Percentiles rank a stretch among this genome's conserved stretches.
phyloP scores from a whole-genome alignment of 2,113 vertebrate species.

The Vanacampus margaritifer region DNA sequence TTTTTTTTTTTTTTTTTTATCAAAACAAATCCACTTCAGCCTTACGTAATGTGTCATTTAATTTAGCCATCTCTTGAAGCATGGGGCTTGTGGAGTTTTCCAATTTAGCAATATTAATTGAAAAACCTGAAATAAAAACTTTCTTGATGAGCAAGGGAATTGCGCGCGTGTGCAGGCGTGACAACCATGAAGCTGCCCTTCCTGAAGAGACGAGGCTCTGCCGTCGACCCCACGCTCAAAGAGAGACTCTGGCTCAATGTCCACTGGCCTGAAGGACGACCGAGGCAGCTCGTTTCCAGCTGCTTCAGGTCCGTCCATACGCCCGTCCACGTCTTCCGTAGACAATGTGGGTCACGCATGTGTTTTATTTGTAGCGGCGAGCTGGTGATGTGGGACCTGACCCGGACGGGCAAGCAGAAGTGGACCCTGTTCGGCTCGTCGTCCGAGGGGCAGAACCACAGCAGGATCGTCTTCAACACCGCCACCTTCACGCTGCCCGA shows the following conservation, averaged over 20 bases:
- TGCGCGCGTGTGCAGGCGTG: slow-evolving; percentile 66
- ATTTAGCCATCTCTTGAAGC: too few species aligned
- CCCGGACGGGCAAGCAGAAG: slow-evolving; percentile 79
- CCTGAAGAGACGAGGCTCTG: slow-evolving; percentile 83
- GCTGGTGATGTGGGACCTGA: slow-evolving; percentile 87
- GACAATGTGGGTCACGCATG: background rate
- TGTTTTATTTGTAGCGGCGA: slow-evolving; percentile 78
- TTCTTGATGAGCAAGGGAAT: background rate
- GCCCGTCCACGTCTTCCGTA: too few species aligned
- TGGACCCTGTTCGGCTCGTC: slow-evolving; percentile 81
- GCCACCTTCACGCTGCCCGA: slow-evolving; percentile 73
- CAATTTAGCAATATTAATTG: too few species aligned
- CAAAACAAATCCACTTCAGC: too few species aligned
- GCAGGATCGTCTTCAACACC: slow-evolving; percentile 89
- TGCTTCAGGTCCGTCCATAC: slow-evolving; percentile 72
- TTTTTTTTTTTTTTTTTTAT: too few species aligned
- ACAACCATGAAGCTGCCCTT: slow-evolving; percentile 87
- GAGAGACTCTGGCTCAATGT: slow-evolving; percentile 93
- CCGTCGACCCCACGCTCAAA: slow-evolving; percentile 79
- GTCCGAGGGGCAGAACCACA: slow-evolving; percentile 89
- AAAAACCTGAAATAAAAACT: too few species aligned
- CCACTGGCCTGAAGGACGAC: slow-evolving; percentile 79
- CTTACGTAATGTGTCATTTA: too few species aligned
- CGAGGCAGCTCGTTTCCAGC: slow-evolving; percentile 83
- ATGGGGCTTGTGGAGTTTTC: too few species aligned